Evolutionary conservation across 2,888 invertebrate genomes (phyloP).

Genomic region (Drosophila suboccidentalis): DNA sequence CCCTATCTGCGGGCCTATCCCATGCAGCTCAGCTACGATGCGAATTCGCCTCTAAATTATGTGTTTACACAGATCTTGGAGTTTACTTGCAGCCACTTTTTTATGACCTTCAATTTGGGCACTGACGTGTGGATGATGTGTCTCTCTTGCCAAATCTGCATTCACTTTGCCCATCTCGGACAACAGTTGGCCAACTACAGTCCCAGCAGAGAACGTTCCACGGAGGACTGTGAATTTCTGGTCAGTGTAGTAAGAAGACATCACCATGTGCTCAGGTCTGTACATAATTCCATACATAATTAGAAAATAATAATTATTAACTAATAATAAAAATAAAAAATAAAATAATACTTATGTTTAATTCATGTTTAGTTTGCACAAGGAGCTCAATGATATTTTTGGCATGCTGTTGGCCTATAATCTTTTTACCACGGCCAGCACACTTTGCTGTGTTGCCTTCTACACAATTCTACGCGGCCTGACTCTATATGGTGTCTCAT

Average conservation of each 20-base stretch:
- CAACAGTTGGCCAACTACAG: constrained; percentile 5
- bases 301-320: too few relatives aligned
- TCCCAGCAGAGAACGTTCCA: constrained; percentile 2
- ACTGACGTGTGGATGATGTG: constrained; percentile 36
- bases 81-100: constrained; percentile 19
- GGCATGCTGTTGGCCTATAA: constrained; percentile 38
- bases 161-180: constrained; percentile 19
- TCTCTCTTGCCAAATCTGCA: constrained; percentile 21
- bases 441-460: constrained; percentile 30
- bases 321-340: too few relatives aligned
- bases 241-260: constrained; percentile 7
- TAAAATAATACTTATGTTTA: too few relatives aligned
- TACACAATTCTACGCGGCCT: constrained; percentile 23
- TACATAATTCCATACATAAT: too few relatives aligned
- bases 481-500: constrained; percentile 11
- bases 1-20: constrained; percentile 27
- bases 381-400: constrained; percentile 28
- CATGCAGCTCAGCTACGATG: constrained; percentile 15
- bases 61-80: constrained; percentile 8
- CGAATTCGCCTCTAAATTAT: constrained; percentile 14
- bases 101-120: constrained; percentile 29
- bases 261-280: constrained; percentile 12
- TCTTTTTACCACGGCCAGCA: constrained; percentile 34
- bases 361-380: constrained; percentile 16
- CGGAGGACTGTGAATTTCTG: constrained; percentile 22